Evolutionary conservation across 2,888 invertebrate genomes (phyloP).

Genomic region (Lamproptera curius): DNA sequence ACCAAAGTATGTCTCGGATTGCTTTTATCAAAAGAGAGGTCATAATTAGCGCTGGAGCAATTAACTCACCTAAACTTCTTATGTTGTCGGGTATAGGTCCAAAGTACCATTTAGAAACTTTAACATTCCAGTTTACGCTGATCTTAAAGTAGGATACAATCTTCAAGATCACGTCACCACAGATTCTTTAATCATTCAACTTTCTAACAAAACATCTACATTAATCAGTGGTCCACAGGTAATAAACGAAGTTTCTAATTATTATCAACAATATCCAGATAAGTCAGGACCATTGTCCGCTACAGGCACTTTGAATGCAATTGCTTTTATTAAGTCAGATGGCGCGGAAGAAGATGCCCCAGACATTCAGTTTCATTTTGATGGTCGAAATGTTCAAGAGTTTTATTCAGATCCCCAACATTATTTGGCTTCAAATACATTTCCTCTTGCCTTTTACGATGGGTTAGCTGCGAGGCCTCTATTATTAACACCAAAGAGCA

Average conservation of each 20-base stretch:
- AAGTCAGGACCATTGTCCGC: constrained; percentile 75
- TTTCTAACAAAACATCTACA: constrained; percentile 78
- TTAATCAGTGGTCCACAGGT: constrained; percentile 52
- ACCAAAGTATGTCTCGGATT: constrained; percentile 58
- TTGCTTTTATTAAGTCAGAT: constrained; percentile 80
- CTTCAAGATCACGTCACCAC: constrained; percentile 86
- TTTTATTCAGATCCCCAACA: constrained; percentile 78
- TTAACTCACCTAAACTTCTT: constrained; percentile 81
- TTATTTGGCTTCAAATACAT: constrained; percentile 60
- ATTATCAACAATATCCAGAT: constrained; percentile 50
- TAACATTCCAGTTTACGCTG: constrained; percentile 76
- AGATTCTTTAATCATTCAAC: constrained; percentile 63
- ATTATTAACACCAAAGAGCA: constrained; percentile 80
- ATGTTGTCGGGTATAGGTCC: constrained; percentile 84
- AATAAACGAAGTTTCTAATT: constrained; percentile 59
- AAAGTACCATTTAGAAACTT: constrained; percentile 63
- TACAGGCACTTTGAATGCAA: constrained; percentile 73
- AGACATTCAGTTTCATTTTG: constrained; percentile 83
- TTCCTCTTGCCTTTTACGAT: constrained; percentile 80
- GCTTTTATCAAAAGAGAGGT: constrained; percentile 79
- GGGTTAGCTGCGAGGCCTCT: constrained; percentile 80
- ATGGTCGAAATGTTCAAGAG: constrained; percentile 75
- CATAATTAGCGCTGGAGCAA: constrained; percentile 77
- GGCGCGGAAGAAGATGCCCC: constrained; percentile 67
- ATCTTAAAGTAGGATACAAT: constrained; percentile 85